phyloP scores from a whole-genome alignment of 35 echinoderm and acorn worm species.

The Apostichopus californicus region DNA sequence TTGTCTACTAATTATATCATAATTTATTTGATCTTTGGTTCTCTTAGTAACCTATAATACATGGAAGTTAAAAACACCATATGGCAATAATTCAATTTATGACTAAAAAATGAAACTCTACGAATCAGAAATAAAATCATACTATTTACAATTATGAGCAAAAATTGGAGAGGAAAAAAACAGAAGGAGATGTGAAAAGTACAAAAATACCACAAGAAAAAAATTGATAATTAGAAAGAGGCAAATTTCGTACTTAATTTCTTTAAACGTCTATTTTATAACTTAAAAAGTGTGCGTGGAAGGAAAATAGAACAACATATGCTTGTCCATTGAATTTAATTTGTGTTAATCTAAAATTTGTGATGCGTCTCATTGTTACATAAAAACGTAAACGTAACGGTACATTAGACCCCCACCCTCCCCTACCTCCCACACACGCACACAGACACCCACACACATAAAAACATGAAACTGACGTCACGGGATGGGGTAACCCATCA shows the following conservation, averaged over 20 bases:
- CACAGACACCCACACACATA: too few relatives aligned
- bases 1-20: neutral
- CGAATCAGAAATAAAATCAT: conserved; percentile 34
- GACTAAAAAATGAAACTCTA: conserved; percentile 10
- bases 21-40: conserved; percentile 50
- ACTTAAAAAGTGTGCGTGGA: too few relatives aligned
- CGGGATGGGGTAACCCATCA: too few relatives aligned
- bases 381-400: too few relatives aligned
- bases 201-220: neutral
- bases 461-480: too few relatives aligned
- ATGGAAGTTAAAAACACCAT: conserved; percentile 43
- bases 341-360: too few relatives aligned
- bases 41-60: conserved; percentile 32
- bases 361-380: too few relatives aligned
- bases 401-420: too few relatives aligned
- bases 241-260: neutral
- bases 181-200: neutral
- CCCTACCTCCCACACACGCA: too few relatives aligned
- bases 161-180: neutral
- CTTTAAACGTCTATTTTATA: neutral
- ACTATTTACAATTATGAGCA: conserved; percentile 33
- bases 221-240: conserved; percentile 3
- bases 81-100: conserved; percentile 35
- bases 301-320: too few relatives aligned
- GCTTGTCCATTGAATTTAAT: too few relatives aligned